Evolutionary conservation across 2,113 vertebrate species (phyloP), one percentile per base, ranked within the genome.

Genomic region (Ctenodactylus gundi): DNA sequence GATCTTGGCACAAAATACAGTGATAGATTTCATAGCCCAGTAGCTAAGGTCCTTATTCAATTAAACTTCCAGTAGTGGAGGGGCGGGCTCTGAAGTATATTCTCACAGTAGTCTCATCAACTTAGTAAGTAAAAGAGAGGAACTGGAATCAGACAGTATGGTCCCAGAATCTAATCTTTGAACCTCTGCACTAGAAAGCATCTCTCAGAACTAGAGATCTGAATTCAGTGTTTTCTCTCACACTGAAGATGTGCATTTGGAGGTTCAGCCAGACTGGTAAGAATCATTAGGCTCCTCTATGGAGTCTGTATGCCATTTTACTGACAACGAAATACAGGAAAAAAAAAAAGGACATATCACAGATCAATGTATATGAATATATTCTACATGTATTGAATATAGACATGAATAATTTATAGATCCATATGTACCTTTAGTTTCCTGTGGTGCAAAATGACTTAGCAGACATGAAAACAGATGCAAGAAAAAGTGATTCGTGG

Each of bases 401-500:
- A 60, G 41, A 96, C 1, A 5, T 62, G 95, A 88, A 72, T 96
- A 91, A 97, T 73, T 80, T 92, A 85, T 12, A 94, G 53, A 44
- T 86, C 68, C 90, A 93, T 90, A 97, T 80, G 41, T 88, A 81
- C 36, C 15, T 41, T 94, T 95, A 94, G 93, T 86, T 86, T 85
- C 41, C 51, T 88, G 27, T 62, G 51, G 41, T 95, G 88, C 51
- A 96, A 93, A 97, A 36, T 29, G 46, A 2, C 94, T 97, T 83
- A 90, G 57, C 17, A 97, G 88, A 84, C 70, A 95, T 82, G 90
- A 94, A 62, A 86, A 95, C 64, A 97, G 18, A 77, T 94, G 46
- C 73, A 88, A 94, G 70, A 87, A 17, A 2, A 44, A 96, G 58
- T 34, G 64, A 77, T 93, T 96, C 86, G 55, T 95, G 65, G 39